Conservation (phyloP, 2,113 vertebrate species). For the Scophthalmus maximus region DNA sequence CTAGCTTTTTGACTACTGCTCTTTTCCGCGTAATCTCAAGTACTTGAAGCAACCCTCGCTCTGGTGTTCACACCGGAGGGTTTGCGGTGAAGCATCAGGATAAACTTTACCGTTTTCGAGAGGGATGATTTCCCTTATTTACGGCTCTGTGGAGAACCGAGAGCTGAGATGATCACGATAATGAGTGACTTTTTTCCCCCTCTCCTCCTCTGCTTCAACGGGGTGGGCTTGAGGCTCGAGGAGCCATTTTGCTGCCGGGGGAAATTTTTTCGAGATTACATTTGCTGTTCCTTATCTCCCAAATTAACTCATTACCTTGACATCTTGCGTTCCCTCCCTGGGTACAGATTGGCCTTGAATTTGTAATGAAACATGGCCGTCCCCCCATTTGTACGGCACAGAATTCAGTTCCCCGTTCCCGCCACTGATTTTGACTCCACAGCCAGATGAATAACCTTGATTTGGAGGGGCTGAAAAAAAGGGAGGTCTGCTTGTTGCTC, state of each 20-base stretch:
- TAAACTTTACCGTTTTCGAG: slow-evolving; percentile 33
- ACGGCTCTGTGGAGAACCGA: slow-evolving; percentile 34
- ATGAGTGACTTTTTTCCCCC: slow-evolving; percentile 19
- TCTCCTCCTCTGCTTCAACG: slow-evolving; percentile 45
- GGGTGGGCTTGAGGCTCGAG: slow-evolving; percentile 28
- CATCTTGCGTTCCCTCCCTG: slow-evolving; percentile 62
- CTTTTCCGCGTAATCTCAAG: slow-evolving; percentile 40
- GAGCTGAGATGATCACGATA: slow-evolving; percentile 36
- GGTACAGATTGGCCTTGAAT: slow-evolving; percentile 70
- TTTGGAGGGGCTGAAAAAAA: slow-evolving; percentile 1
- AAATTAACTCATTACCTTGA: slow-evolving; percentile 80
- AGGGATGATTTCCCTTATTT: slow-evolving; percentile 61
- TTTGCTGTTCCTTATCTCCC: slow-evolving; percentile 78
- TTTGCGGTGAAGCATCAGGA: slow-evolving; percentile 34
- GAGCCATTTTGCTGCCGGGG: slow-evolving; percentile 63
- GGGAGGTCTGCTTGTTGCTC: slow-evolving; percentile 5
- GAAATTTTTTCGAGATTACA: slow-evolving; percentile 71
- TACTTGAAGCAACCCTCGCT: slow-evolving; percentile 20
- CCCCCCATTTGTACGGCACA: slow-evolving; percentile 28
- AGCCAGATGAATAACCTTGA: slow-evolving; percentile 64
- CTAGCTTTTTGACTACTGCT: slow-evolving; percentile 51
- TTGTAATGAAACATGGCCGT: slow-evolving; percentile 71
- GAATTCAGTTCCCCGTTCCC: slow-evolving; percentile 21
- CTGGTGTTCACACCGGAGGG: slow-evolving; percentile 33
- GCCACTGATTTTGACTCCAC: slow-evolving; percentile 55